phyloP scores from a whole-genome alignment of 1,140 invertebrate species.

The Hylyphantes graminicola region DNA sequence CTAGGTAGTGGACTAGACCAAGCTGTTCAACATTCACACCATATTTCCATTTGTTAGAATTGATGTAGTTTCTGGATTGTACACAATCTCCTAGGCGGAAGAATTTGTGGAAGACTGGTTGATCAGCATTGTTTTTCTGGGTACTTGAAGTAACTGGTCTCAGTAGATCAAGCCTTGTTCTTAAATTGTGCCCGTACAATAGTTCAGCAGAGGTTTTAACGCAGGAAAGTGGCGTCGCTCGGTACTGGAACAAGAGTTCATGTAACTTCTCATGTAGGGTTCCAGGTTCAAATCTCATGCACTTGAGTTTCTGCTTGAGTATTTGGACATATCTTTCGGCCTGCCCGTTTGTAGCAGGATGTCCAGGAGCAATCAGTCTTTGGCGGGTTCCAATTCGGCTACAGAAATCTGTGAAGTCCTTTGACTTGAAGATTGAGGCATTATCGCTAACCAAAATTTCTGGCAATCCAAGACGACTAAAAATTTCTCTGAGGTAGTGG shows the following conservation, averaged over 20 bases:
- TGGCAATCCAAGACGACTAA: constrained; percentile 1
- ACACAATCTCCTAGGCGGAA: not conserved
- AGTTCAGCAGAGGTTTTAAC: constrained; percentile 15
- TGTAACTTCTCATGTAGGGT: not conserved
- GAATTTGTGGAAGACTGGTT: not conserved
- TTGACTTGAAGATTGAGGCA: not conserved
- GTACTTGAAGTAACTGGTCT: not conserved
- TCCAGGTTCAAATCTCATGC: not conserved
- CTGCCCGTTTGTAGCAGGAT: constrained; percentile 11
- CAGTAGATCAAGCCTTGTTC: not conserved
- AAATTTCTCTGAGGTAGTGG: not conserved
- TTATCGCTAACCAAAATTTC: too few relatives aligned
- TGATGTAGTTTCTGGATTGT: constrained; percentile 3
- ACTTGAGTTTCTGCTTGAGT: not conserved
- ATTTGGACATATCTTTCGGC: not conserved
- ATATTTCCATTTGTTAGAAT: not conserved
- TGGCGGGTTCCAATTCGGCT: not conserved
- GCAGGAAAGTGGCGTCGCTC: not conserved
- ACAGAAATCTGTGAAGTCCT: constrained; percentile 1
- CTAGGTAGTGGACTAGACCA: not conserved
- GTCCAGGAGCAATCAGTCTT: not conserved
- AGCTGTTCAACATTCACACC: not conserved
- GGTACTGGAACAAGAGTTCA: not conserved
- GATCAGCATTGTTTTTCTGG: not conserved
- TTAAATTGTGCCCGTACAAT: not conserved